Conservation (phyloP, 2,113 vertebrate species). For the Hiodon alosoides region DNA sequence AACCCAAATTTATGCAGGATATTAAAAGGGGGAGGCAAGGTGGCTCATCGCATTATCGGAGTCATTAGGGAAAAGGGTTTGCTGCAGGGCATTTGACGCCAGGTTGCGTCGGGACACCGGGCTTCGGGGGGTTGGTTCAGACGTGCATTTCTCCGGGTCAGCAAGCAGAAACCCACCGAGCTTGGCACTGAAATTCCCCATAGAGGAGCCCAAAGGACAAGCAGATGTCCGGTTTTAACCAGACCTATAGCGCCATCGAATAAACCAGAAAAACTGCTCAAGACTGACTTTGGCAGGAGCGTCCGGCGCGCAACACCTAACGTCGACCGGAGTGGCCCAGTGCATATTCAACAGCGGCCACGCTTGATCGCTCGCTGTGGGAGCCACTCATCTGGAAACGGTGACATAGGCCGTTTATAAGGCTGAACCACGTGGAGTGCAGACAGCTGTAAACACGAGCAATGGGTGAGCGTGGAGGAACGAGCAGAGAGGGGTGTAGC, state of each 20-base stretch:
- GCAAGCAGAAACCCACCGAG: no score
- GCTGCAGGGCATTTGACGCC: not conserved
- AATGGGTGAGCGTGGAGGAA: not conserved
- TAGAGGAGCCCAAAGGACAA: no score
- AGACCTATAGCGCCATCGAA: no score
- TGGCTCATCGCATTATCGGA: not conserved
- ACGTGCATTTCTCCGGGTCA: no score
- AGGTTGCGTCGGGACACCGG: no score
- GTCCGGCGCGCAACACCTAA: not conserved
- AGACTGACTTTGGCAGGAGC: not conserved
- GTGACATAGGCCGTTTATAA: not conserved
- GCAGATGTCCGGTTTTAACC: no score
- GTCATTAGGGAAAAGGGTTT: not conserved
- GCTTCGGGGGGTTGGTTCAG: no score
- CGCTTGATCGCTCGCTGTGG: not conserved
- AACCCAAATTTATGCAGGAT: slow-evolving; percentile 10
- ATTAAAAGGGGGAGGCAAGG: not conserved
- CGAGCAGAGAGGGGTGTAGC: not conserved
- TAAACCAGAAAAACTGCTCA: no score
- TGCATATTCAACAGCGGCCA: not conserved
- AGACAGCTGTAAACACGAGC: not conserved
- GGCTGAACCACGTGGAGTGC: not conserved
- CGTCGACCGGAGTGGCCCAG: not conserved
- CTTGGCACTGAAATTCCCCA: no score
- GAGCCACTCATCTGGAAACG: not conserved